Evolutionary conservation across 2,888 invertebrate genomes (phyloP).

Genomic region (Rotaria magnacalcarata): DNA sequence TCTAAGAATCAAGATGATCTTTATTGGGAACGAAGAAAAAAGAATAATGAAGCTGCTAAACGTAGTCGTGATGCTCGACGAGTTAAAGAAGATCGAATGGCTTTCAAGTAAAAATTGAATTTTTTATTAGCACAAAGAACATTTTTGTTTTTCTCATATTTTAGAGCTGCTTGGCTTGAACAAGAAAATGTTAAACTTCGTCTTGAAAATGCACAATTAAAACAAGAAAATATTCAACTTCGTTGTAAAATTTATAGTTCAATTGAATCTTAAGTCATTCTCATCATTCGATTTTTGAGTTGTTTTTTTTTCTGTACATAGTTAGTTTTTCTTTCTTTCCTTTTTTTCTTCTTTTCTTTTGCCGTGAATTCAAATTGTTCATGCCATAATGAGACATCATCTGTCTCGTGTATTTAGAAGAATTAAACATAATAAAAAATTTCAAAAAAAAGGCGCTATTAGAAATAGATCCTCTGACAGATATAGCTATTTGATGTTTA

Average conservation of each 20-base stretch:
- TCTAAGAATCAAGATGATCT: conserved; percentile 67
- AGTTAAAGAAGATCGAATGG: conserved; percentile 83
- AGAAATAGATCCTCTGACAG: too few relatives aligned
- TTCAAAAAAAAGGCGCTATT: background rate
- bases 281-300: background rate
- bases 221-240: conserved; percentile 66
- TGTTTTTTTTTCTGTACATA: background rate
- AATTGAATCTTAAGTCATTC: background rate
- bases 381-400: conserved; percentile 25
- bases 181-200: conserved; percentile 76
- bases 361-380: conserved; percentile 31
- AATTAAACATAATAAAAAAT: background rate
- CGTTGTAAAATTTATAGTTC: conserved; percentile 54
- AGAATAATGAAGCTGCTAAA: conserved; percentile 91
- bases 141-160: background rate
- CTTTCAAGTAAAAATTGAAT: conserved; percentile 64
- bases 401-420: background rate
- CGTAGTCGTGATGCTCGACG: conserved; percentile 82
- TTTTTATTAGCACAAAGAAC: too few relatives aligned
- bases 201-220: conserved; percentile 68
- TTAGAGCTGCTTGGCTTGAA: conserved; percentile 74
- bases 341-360: background rate
- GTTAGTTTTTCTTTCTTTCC: background rate
- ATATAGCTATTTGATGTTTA: background rate
- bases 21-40: conserved; percentile 78